Evolutionary conservation across 2,113 vertebrate genomes (phyloP).

Genomic region (Cathartes aura): DNA sequence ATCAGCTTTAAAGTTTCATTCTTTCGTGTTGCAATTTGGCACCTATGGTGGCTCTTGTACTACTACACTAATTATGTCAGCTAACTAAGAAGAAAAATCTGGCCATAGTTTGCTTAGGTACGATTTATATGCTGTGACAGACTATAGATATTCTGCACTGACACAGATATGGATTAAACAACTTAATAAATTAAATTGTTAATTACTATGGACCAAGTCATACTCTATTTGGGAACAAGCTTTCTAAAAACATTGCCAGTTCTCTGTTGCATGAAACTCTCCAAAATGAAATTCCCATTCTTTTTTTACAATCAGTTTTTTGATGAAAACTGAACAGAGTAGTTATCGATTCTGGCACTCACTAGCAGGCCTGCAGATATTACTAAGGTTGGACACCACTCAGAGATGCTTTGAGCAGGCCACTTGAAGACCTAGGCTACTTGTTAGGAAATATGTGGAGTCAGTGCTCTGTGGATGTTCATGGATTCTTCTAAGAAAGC

Average conservation of each 20-base stretch:
- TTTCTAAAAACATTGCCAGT: background rate
- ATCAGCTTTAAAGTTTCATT: background rate
- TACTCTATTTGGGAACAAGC: background rate
- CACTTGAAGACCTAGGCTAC: background rate
- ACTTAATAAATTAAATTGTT: background rate
- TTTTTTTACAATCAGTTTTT: background rate
- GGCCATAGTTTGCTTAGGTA: background rate
- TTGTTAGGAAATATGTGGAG: background rate
- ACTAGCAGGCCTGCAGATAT: background rate
- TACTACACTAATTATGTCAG: background rate
- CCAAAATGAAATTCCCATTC: background rate
- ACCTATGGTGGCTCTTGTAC: background rate
- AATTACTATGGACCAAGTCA: background rate
- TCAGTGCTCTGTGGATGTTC: fast-evolving
- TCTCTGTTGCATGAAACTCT: background rate
- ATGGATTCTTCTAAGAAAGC: background rate
- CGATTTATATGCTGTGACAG: background rate
- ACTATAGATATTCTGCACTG: background rate
- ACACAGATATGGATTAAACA: background rate
- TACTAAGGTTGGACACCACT: background rate
- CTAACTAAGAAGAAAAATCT: background rate
- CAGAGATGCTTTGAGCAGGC: background rate
- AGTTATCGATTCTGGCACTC: background rate
- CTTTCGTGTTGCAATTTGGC: background rate
- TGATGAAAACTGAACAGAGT: background rate